Conservation (phyloP, 2,888 invertebrate genomes). For the Diplazon laetatorius region DNA sequence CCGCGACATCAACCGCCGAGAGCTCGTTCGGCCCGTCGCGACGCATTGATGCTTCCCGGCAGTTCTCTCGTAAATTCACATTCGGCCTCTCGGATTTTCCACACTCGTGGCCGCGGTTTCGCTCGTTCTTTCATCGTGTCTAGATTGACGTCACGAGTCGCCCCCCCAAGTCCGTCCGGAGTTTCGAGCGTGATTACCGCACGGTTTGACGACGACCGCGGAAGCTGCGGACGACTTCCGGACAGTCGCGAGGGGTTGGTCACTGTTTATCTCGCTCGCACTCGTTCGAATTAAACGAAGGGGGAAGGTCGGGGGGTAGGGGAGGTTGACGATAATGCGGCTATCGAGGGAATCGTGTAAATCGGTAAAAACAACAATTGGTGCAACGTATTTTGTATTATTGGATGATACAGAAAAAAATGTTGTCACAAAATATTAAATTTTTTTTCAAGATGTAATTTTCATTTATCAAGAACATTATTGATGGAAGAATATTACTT, state of each 20-base stretch:
- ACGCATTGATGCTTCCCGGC: too few species aligned
- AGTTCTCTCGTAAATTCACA: background rate
- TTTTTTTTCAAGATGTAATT: too few species aligned
- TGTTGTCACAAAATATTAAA: too few species aligned
- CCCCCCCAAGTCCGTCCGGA: slow-evolving; percentile 48
- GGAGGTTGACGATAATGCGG: too few species aligned
- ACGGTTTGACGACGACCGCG: slow-evolving; percentile 62
- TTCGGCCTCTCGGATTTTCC: background rate
- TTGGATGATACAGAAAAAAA: too few species aligned
- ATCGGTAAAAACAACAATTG: slow-evolving; percentile 53
- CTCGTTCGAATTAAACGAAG: too few species aligned
- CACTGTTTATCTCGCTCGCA: slow-evolving; percentile 9
- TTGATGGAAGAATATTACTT: too few species aligned
- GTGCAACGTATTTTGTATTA: too few species aligned
- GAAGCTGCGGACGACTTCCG: slow-evolving; percentile 70
- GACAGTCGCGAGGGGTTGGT: slow-evolving; percentile 66
- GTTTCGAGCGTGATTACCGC: slow-evolving; percentile 61
- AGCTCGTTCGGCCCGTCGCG: slow-evolving; percentile 12
- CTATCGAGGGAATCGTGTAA: slow-evolving; percentile 25
- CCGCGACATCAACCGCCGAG: slow-evolving; percentile 62
- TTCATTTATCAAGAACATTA: too few species aligned
- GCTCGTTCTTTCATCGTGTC: slow-evolving; percentile 6
- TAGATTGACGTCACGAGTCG: slow-evolving; percentile 15
- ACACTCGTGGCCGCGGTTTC: background rate
- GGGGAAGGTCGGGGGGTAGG: too few species aligned